A percentile compares a stretch with the other conserved stretches of the same genome.
Evolutionary conservation across 2,888 invertebrate genomes (phyloP).

Genomic region (Sisyra nigra): DNA sequence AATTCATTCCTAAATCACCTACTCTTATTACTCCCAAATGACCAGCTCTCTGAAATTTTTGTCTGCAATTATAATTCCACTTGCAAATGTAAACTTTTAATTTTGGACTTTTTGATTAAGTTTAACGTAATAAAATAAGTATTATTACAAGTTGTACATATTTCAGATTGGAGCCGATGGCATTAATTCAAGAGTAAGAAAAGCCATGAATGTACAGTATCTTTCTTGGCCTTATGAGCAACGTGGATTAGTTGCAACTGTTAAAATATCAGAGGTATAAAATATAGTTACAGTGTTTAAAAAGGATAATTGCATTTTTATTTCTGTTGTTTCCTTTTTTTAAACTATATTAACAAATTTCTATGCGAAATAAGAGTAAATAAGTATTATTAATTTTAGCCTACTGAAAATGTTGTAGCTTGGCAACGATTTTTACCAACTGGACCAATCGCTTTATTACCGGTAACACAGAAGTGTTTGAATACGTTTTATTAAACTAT

Average conservation of each 20-base stretch:
- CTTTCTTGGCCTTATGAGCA: conserved; percentile 75
- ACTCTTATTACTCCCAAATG: too few relatives aligned
- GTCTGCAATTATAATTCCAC: too few relatives aligned
- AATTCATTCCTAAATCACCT: too few relatives aligned
- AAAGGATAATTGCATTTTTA: not conserved
- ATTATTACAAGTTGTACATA: conserved; percentile 14
- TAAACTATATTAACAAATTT: too few relatives aligned
- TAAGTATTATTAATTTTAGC: conserved; percentile 35
- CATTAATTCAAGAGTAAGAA: conserved; percentile 70
- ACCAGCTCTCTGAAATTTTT: too few relatives aligned
- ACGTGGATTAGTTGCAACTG: conserved; percentile 82
- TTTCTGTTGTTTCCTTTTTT: too few relatives aligned
- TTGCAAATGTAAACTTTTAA: too few relatives aligned
- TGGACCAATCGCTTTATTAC: conserved; percentile 86
- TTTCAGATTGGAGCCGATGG: conserved; percentile 89
- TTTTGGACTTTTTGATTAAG: too few relatives aligned
- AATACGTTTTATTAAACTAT: not conserved
- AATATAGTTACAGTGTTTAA: not conserved
- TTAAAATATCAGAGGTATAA: conserved; percentile 60
- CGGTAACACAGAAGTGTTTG: conserved; percentile 30
- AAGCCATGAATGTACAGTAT: conserved; percentile 66
- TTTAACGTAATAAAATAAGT: too few relatives aligned
- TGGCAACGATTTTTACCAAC: conserved; percentile 93
- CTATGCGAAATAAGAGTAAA: too few relatives aligned
- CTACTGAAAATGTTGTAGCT: conserved; percentile 65